A percentile compares a stretch with the other conserved stretches of the same genome.
phyloP scores from a whole-genome alignment of 2,113 vertebrate species.

The Chiloscyllium plagiosum region DNA sequence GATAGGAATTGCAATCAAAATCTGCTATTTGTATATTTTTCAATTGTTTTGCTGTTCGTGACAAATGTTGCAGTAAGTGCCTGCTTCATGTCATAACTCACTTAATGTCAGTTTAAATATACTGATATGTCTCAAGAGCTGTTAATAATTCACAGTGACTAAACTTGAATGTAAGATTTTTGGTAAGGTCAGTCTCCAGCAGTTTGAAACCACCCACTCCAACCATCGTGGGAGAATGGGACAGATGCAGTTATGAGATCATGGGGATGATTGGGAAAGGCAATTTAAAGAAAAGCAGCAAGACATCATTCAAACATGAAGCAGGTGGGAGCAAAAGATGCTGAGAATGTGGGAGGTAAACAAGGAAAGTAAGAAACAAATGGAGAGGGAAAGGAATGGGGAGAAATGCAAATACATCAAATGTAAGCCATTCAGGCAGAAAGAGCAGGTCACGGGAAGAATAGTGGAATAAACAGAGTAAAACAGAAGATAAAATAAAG shows the following conservation, averaged over 20 bases:
- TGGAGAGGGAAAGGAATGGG: background rate
- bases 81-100: background rate
- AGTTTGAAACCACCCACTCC: background rate
- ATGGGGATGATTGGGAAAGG: background rate
- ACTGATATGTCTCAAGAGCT: background rate
- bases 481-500: background rate
- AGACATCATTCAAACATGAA: background rate
- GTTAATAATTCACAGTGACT: constrained; percentile 3
- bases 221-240: background rate
- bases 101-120: constrained; percentile 5
- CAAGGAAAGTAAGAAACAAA: background rate
- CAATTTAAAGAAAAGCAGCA: background rate
- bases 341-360: background rate
- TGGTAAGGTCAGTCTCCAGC: background rate
- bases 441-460: background rate
- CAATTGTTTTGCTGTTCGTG: background rate
- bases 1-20: background rate
- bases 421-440: background rate
- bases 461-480: background rate
- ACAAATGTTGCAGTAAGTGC: background rate
- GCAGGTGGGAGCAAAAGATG: background rate
- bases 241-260: constrained; percentile 12
- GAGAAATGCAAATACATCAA: background rate
- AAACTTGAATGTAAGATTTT: background rate
- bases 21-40: background rate